Percentiles rank a stretch among this genome's conserved stretches.
Evolutionary conservation across 2,113 vertebrate species (phyloP).

Genomic region (Ciconia maguari): DNA sequence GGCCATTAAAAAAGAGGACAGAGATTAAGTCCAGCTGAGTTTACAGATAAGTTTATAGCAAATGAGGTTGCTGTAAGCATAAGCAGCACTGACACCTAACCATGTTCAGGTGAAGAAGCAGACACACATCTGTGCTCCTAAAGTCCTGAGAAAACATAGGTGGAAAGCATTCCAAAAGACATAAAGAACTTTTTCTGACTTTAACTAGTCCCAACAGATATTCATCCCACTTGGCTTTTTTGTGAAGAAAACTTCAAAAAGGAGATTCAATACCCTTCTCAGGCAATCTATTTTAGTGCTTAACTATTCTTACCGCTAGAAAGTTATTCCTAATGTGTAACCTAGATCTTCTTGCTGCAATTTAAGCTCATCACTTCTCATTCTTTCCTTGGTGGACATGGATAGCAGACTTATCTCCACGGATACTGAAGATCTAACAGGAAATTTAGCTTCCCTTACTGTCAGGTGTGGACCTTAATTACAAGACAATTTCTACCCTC

Average conservation of each 20-base stretch:
- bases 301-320: background rate
- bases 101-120: background rate
- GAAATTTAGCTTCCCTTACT: conserved; percentile 17
- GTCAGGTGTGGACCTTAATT: conserved; percentile 11
- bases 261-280: background rate
- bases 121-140: background rate
- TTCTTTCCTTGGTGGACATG: background rate
- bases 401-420: conserved; percentile 1
- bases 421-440: background rate
- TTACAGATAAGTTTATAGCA: background rate
- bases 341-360: background rate
- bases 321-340: conserved; percentile 13
- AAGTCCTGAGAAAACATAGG: background rate
- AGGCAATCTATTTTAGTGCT: background rate
- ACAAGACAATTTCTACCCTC: conserved; percentile 9
- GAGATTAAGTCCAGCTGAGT: background rate
- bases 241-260: background rate
- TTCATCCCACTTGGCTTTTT: background rate
- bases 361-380: conserved; percentile 6
- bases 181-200: background rate
- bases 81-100: background rate
- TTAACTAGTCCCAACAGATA: background rate
- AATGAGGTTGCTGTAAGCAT: background rate
- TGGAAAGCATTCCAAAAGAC: background rate
- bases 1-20: background rate